A percentile compares a stretch with the other conserved stretches of the same genome.
These are phyloP conservation scores for Mormyrops boulengeri DNA, from an alignment of 2,797 vertebrate species.

Conservation along the genomic window DNA sequence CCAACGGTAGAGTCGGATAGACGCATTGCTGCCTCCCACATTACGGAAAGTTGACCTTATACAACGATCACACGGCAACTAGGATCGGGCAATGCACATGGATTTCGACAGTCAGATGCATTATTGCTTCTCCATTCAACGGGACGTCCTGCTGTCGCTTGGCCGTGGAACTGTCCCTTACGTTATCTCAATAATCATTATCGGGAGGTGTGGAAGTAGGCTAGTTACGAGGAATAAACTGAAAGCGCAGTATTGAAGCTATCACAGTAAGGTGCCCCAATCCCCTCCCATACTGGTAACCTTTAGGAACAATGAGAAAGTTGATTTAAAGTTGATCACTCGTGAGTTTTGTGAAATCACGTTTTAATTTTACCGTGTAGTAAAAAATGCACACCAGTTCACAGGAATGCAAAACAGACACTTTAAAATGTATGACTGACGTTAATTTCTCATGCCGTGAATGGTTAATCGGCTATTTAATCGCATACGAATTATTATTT, in stretches of 20 bases:
- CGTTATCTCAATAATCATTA: not conserved
- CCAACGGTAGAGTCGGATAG: not conserved
- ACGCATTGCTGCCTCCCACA: constrained; percentile 13
- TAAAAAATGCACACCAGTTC: not conserved
- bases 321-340: not conserved
- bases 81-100: not conserved
- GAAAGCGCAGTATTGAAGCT: not conserved
- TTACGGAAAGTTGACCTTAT: not conserved
- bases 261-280: not conserved
- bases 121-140: not conserved
- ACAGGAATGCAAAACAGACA: not conserved
- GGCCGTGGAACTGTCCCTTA: not conserved
- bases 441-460: not conserved
- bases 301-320: not conserved
- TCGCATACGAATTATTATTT: not conserved
- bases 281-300: not conserved
- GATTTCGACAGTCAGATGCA: not conserved
- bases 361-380: not conserved
- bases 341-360: not conserved
- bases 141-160: not conserved
- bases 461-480: not conserved
- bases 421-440: not conserved
- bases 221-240: not conserved
- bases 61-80: not conserved
- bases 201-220: not conserved